phyloP scores from a whole-genome alignment of 1,140 invertebrate species.

The Meteorus sp. region DNA sequence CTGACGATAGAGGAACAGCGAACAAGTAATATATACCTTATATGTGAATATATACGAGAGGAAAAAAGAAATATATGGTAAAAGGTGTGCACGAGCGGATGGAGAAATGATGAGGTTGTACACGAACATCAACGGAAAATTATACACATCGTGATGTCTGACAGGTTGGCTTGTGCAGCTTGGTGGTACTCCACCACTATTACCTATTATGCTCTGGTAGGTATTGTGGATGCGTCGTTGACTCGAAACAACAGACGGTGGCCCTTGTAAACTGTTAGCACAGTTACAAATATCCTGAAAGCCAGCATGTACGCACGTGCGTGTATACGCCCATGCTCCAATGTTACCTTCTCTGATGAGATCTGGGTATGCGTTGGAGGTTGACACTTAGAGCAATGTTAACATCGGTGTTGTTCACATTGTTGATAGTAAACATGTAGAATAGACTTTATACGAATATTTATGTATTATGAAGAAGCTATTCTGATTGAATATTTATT shows the following conservation, averaged over 20 bases:
- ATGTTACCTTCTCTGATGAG: no score
- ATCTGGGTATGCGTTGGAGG: no score
- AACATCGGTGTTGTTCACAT: no score
- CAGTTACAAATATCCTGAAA: not conserved
- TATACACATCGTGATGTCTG: constrained; percentile 9
- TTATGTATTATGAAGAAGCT: no score
- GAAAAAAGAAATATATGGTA: not conserved
- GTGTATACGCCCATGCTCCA: not conserved
- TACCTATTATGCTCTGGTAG: not conserved
- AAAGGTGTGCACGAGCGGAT: not conserved
- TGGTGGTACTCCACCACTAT: not conserved
- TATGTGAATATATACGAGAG: not conserved
- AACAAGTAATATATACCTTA: not conserved
- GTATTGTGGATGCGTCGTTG: not conserved
- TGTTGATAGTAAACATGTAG: no score
- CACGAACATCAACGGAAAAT: constrained; percentile 10
- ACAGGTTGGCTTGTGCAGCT: constrained; percentile 7
- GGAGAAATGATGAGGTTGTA: not conserved
- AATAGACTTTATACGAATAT: no score
- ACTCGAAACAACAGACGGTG: constrained; percentile 10
- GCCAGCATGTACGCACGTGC: not conserved
- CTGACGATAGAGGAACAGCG: not conserved
- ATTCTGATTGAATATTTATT: no score
- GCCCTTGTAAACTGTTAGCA: not conserved
- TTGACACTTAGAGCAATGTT: no score